Conservation (phyloP, 2,797 vertebrate species). For the Leptodactylus fallax region DNA sequence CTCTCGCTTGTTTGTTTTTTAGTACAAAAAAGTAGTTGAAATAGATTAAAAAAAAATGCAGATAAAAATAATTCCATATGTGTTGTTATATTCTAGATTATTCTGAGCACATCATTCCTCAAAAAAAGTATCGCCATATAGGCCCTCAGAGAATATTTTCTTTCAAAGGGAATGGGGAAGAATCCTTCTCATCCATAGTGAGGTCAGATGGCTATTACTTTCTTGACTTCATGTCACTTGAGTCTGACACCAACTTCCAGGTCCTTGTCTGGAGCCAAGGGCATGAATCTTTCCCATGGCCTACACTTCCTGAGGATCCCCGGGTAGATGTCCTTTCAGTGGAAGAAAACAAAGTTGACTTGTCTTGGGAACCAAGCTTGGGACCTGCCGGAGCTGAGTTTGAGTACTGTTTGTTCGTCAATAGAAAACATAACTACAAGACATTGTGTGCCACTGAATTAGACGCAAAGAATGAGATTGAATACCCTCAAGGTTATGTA, state of each 20-base stretch:
- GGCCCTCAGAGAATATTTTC: slow-evolving; percentile 35
- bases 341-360: slow-evolving; percentile 26
- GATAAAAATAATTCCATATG: not conserved
- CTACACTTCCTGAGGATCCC: slow-evolving; percentile 54
- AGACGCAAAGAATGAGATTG: not conserved
- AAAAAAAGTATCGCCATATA: not conserved
- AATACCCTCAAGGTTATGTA: not conserved
- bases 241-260: slow-evolving; percentile 52
- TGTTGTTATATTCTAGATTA: slow-evolving; percentile 4
- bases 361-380: slow-evolving; percentile 58
- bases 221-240: slow-evolving; percentile 50
- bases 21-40: no score
- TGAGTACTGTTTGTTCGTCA: slow-evolving; percentile 58
- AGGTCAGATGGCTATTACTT: slow-evolving; percentile 37
- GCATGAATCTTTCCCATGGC: slow-evolving; percentile 31
- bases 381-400: not conserved
- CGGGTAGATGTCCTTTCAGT: slow-evolving; percentile 34
- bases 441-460: slow-evolving; percentile 58
- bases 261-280: slow-evolving; percentile 37
- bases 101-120: not conserved
- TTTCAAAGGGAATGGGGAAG: slow-evolving; percentile 58
- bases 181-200: slow-evolving; percentile 14
- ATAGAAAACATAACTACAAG: slow-evolving; percentile 57
- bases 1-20: no score
- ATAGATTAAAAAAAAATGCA: no score